These are phyloP conservation scores for Montipora sp. DNA, from an alignment of 64 coral and sea anemone species.

Conservation along the genomic window DNA sequence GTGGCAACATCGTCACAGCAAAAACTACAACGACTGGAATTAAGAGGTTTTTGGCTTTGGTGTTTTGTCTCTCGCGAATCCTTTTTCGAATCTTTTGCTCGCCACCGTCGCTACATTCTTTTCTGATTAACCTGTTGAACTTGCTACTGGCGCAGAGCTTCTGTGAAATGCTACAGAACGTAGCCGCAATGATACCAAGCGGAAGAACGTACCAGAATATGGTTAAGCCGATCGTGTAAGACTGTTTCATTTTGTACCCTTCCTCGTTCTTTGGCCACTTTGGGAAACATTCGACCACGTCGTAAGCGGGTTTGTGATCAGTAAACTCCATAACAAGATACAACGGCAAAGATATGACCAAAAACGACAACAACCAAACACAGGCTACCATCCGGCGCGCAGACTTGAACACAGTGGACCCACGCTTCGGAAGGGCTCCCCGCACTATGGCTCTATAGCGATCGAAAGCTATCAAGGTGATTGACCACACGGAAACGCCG, in stretches of 20 bases:
- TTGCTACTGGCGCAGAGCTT: slow-evolving; percentile 56
- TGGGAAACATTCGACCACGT: slow-evolving; percentile 28
- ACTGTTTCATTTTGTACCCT: slow-evolving; percentile 32
- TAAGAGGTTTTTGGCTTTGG: slow-evolving; percentile 80
- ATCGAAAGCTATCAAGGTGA: slow-evolving; percentile 77
- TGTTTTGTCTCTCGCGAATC: slow-evolving; percentile 56
- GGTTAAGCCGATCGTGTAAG: slow-evolving; percentile 42
- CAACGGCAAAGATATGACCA: slow-evolving; percentile 66
- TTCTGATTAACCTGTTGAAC: slow-evolving; percentile 64
- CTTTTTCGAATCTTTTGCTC: not conserved
- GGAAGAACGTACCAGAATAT: slow-evolving; percentile 80
- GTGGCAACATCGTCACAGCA: slow-evolving; percentile 66
- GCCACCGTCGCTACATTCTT: not conserved
- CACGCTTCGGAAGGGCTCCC: slow-evolving; percentile 17
- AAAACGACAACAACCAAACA: slow-evolving; percentile 59
- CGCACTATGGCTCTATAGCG: slow-evolving; percentile 70
- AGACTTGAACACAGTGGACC: not conserved
- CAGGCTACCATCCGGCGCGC: not conserved
- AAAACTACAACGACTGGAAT: slow-evolving; percentile 80
- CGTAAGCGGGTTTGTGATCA: not conserved
- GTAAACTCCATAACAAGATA: slow-evolving; percentile 70
- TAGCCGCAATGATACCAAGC: slow-evolving; percentile 35
- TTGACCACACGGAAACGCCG: slow-evolving; percentile 83
- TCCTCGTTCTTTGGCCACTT: not conserved
- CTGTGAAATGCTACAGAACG: slow-evolving; percentile 56